A percentile compares a stretch with the other conserved stretches of the same genome.
Conservation (phyloP, 2,797 vertebrate genomes). For the Momotus momota region DNA sequence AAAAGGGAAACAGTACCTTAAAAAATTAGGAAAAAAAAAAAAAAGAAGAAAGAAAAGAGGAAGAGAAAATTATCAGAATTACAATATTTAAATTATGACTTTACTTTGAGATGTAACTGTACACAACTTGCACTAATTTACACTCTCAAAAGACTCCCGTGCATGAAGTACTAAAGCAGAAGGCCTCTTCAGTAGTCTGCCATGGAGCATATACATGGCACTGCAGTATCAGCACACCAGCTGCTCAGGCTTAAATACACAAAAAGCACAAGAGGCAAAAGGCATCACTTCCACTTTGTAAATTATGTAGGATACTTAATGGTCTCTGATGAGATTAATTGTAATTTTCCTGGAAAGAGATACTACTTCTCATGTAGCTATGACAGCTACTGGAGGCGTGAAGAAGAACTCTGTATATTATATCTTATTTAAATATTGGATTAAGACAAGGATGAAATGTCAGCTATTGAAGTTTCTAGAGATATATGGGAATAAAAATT, state of each 20-base stretch:
- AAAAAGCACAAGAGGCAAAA: not conserved
- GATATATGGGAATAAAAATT: not conserved
- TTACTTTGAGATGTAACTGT: not conserved
- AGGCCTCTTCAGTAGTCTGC: not conserved
- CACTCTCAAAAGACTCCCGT: not conserved
- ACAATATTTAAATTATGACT: not conserved
- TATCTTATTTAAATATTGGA: not conserved
- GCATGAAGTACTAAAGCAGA: not conserved
- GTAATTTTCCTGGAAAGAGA: not conserved
- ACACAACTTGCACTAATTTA: not conserved
- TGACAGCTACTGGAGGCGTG: not conserved
- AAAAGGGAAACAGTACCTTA: conserved; percentile 97
- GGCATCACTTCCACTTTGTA: not conserved
- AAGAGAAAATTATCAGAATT: not conserved
- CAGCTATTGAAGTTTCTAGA: not conserved
- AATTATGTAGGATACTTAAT: not conserved
- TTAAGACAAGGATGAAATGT: not conserved
- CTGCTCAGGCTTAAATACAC: not conserved
- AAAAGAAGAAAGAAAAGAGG: not conserved
- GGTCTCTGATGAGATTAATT: not conserved
- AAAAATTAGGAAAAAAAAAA: not conserved
- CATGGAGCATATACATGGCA: not conserved
- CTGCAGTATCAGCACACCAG: not conserved
- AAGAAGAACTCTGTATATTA: not conserved
- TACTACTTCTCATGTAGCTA: not conserved